Evolutionary conservation across 2,113 vertebrate genomes (phyloP), one percentile per base, ranked within the genome.

Genomic region (Promerops cafer): DNA sequence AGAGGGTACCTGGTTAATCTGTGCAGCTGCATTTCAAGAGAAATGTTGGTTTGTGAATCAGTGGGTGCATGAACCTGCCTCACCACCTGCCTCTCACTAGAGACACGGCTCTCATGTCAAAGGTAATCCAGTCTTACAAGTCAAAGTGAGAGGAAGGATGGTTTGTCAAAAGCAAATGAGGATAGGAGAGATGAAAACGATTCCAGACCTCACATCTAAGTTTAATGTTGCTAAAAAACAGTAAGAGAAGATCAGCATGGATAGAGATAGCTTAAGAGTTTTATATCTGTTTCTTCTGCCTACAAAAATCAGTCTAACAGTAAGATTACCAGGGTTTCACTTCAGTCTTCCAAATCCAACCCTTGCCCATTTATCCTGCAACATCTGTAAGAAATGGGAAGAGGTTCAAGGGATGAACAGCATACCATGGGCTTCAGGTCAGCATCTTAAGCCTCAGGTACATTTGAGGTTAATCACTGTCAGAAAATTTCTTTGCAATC

Each of bases 401-500:
- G 6, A 27, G 6, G 22, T n/a, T 56, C 15, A 42, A 56, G 16
- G n/a, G 22, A 65, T 65, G 37, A 94, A 3, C 11, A 84, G 26
- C 21, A 20, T 0, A 52, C 24, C 56, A 49, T 1, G 6, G 1
- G 2, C 37, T 81, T 40, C 24, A 68, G 24, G 65, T 31, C 66
- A 68, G n/a, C 68, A 59, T 17, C 80, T 83, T 56, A 50, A 54
- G 7, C 44, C 39, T 57, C 6, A 2, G n/a, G 40, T 68, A 52
- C 6, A 6, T 52, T 35, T 68, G 63, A 61, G 21, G 16, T 24
- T 54, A 52, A 59, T 22, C 23, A 35, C 5, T 2, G 1, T 15
- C 40, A 69, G 37, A 49, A 26, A 71, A 30, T 6, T 22, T 2
- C 42, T 88, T 59, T 1, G 2, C 18, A 39, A 52, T 2, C 0